phyloP scores from a whole-genome alignment of 2,888 invertebrate genomes.

The Steinernema scapterisci region DNA sequence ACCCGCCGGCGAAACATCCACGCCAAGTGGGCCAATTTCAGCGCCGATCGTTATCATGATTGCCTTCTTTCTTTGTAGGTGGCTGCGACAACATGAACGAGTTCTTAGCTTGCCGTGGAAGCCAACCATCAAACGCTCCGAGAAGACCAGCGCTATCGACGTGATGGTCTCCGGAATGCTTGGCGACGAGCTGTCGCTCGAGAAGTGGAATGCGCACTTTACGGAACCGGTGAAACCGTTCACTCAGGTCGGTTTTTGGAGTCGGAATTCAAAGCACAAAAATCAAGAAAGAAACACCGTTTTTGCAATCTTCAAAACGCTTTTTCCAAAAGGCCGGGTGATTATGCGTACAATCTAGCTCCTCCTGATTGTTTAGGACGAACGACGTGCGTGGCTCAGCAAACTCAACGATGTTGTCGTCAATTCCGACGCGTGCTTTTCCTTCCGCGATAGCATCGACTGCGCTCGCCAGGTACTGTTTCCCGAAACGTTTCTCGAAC shows the following conservation, averaged over 20 bases:
- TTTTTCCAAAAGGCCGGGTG: too few species aligned
- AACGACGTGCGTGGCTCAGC: constrained; percentile 70
- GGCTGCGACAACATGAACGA: constrained; percentile 89
- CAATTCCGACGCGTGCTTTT: constrained; percentile 97
- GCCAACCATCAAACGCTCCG: constrained; percentile 83
- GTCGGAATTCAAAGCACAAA: too few species aligned
- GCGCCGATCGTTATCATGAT: constrained; percentile 20
- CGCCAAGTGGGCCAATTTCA: constrained; percentile 6
- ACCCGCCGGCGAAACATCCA: not conserved
- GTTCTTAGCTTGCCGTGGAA: constrained; percentile 84
- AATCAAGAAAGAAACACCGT: too few species aligned
- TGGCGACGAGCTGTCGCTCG: constrained; percentile 59
- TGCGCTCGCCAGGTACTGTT: constrained; percentile 58
- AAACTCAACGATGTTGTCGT: constrained; percentile 77
- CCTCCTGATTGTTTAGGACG: constrained; percentile 63
- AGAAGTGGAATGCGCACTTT: constrained; percentile 60
- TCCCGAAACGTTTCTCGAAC: too few species aligned
- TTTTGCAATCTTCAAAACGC: too few species aligned
- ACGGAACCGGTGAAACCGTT: constrained; percentile 63
- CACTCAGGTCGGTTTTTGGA: constrained; percentile 59
- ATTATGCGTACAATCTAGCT: too few species aligned
- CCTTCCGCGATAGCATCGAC: constrained; percentile 95
- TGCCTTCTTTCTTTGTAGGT: constrained; percentile 74
- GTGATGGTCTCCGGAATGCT: constrained; percentile 59
- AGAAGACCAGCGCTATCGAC: constrained; percentile 92